Base-by-base conservation (phyloP, 2,888 invertebrate genomes). In the Salticus scenicus region DNA sequence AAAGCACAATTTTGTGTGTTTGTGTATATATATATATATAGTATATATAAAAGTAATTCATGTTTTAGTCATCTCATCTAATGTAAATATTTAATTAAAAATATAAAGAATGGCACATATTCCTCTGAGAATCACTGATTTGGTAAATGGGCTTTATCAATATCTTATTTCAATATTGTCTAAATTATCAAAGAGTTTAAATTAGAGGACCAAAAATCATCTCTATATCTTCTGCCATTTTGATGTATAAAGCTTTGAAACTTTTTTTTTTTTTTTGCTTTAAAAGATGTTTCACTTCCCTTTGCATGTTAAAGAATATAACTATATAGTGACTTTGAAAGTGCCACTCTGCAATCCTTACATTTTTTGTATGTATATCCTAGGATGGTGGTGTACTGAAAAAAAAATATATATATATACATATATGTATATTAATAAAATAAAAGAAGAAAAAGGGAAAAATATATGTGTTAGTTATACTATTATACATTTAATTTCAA, bases 131-230 rank as follows among this genome's bases (percentile, higher is more conserved):
- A 66, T 80, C 79, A 73, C 73, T 80, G 79, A 66, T 73, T 31
- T 66, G 17, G 1, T n/a, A n/a, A 8, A 33, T 33, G 47, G 66
- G 51, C 47, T 66, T 73, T 51, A 31, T 28, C 2, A 30, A 7
- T 17, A 66, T 14, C 28, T 14, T 66, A 28, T 66, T n/a, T 28
- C 64, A 66, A 14, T 24, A 17, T 66, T 31, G 30, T 30, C n/a
- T n/a, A 66, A 66, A 66, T 30, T 1, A 31, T 14, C 12, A 30
- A 17, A 14, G 17, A 66, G 41, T 69, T 69, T n/a, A 41, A 31
- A 63, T 69, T 41, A 37, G 69, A 74, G 81, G 81, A 81, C 81
- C 81, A 81, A 81, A 67, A 70, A 20, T 63, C 42, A 30, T 71
- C 33, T 42, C 67, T 51, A 31, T 28, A 41, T 30, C 33, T 57